Base-by-base conservation (phyloP, 2,113 vertebrate genomes). In the Balaeniceps rex region DNA sequence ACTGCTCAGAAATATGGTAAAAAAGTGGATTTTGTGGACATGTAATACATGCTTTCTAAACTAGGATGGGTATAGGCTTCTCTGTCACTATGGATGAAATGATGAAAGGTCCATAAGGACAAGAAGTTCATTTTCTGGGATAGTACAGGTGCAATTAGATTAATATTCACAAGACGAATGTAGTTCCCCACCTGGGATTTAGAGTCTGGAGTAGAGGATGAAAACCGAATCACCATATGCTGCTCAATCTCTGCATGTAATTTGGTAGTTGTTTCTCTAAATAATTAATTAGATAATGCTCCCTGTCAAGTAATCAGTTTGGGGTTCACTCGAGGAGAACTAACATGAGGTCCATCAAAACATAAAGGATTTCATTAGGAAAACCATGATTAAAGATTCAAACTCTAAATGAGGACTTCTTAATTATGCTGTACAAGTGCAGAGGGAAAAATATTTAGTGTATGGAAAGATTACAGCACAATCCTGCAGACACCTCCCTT, bases 241-340 rank as follows among this genome's bases (percentile, higher is more conserved):
- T 92, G 66, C 54, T 94, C 86, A 91, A 84, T 94, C 94, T 97
- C 69, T 76, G 38, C 69, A 46, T 95, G 86, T 94, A 96, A 97
- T 96, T 90, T 79, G 57, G 78, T 94, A 87, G 94, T 57, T 91
- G 77, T 92, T 94, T 91, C 70, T 91, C 86, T 95, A 94, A 96
- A 93, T 92, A 94, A 96, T 94, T 95, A 92, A 95, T 96, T 84
- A 91, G 92, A 79, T 93, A 87, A 96, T 87, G 28, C 77, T 89
- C 49, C 51, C 58, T 78, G 74, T 92, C 82, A 94, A 72, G 87
- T 94, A 96, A 96, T 94, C 95, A 54, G 83, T 83, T 87, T 89
- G 91, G 49, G 26, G 88, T 91, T 97, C 91, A 91, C 80, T 96
- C 1, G 0, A 95, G 95, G 93, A 82, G 77, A 94, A 79, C 74